Base-by-base conservation (phyloP, 2,113 vertebrate species). In the Syngnathus typhle region DNA sequence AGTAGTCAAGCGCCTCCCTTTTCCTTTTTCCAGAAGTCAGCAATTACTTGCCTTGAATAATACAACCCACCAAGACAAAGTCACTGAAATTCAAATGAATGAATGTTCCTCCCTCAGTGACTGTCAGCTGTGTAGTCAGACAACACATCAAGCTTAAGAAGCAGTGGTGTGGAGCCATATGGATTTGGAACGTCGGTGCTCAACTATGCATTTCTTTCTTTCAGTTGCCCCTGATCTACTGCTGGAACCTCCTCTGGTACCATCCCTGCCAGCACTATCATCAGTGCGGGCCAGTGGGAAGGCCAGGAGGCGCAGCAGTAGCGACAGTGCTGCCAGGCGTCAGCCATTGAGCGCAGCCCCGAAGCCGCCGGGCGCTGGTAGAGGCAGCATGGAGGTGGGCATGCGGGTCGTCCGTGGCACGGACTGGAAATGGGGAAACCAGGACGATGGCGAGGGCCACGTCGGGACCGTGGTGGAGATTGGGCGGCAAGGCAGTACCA, bases 391-490 rank as follows among this genome's bases (percentile, higher is more conserved):
- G 94, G 96, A 98, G 91, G 94, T 99, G 77, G 97, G 97, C 72
- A 98, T 98, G 96, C 92, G 97, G 0, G 95, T 98, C 38, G 95
- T 98, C 6, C 95, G 97, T 0, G 97, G 97, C 23, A 72, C 92
- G 66, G 96, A 99, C 90, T 99, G 97, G 97, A 98, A 97, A 69
- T 99, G 97, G 97, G 92, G 92, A 72, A 95, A 90, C 90, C 97
- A 99, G 89, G 97, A 99, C 19, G 94, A 90, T 0, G 93, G 95
- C 0, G 97, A 99, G 89, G 97, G 97, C n/a, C 94, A 95, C 0
- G 90, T 94, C 51, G 97, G 97, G 74, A 98, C 97, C 0, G 96
- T 98, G 86, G 96, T 99, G 78, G 97, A 98, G 87, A 95, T 99
- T 0, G 97, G 97, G 23, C 93, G 95, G 6, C 91, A 96, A 5